Evolutionary conservation across 2,888 invertebrate genomes (phyloP), one percentile per base, ranked within the genome.

Genomic region (Apodemia hepburni): DNA sequence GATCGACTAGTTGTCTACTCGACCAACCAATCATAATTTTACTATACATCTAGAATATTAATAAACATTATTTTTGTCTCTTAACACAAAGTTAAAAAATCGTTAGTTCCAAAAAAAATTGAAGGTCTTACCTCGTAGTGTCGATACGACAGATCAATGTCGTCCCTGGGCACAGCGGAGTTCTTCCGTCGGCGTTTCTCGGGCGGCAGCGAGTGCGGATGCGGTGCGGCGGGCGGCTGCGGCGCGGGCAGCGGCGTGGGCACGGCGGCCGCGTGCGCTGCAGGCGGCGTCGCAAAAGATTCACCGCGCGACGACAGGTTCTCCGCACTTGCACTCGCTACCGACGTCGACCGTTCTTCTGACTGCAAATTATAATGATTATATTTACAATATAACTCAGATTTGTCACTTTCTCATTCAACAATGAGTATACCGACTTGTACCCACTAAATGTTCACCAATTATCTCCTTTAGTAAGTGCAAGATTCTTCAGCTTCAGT

Each of bases 271-370:
- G 83, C 79, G 74, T 89, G 80, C 67, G 88, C 78, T 60, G 86
- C 79, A 65, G 87, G 81, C 66, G 92, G 82, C 68, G 87, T 87
- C 66, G 89, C 86, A 78, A 88, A 88, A 69, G 81, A 78, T 70
- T 88, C 87, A 66, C 83, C 77, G 66, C 92, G 84, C 61, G 86
- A 75, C 17, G 80, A 88, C 33, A 92, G 79, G 76, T 92, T 92
- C 80, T 92, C 92, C 49, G 91, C 91, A 64, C 88, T 85, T 68
- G 91, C 91, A 64, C 88, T 85, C 68, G 85, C 86, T 27, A 85
- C 86, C 63, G 92, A 91, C 71, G 92, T 92, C 59, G 89, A 85
- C 60, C 91, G 83, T 65, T 87, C 92, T 72, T 92, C 92, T 70
- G 82, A 80, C 92, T 92, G 79, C 54, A 54, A 58, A 38, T 42